Evolutionary conservation across 2,113 vertebrate species (phyloP), one percentile per base, ranked within the genome.

Genomic region (Scatophagus argus): DNA sequence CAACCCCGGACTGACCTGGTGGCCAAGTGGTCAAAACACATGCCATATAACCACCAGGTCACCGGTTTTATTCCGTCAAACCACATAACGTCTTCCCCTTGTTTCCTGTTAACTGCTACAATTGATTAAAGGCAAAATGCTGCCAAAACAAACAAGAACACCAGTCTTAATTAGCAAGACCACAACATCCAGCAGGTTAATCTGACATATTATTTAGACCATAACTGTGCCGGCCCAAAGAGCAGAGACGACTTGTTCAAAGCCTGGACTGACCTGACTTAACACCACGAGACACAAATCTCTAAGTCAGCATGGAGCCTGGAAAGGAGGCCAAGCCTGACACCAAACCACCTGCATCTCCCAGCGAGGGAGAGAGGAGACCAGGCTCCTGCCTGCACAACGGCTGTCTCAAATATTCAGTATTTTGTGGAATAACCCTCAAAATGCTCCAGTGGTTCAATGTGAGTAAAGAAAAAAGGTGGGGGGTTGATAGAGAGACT

Each of bases 291-390:
- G 64, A 80, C n/a, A 63, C 27, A 79, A 72, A 72, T 78, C 72
- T 78, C 54, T 23, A 25, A 67, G 56, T 74, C 80, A 70, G 74
- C 80, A 44, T 79, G 83, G 55, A 68, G 66, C 64, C 25, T 27
- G 31, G 54, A 82, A 66, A 78, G 21, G 49, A 72, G 67, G 58
- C 39, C 72, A 27, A 74, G 64, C 49, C 70, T 46, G 64, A 69
- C 32, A 64, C 55, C 52, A 4, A 67, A 80, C 56, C 78, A 79
- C 68, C 85, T 87, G 85, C 68, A 56, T 31, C 44, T 61, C 74
- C 38, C 47, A 67, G 71, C 49, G 6, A 29, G 32, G 10, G 19
- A 34, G 46, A 29, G 61, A 47, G 16, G 49, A 43, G 55, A 27
- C n/a, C 0, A 36, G 17, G 65, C 25, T 65, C 17, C 47, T 58